Base-by-base conservation (phyloP, 2,888 invertebrate genomes). In the Esperia sulphurella region DNA sequence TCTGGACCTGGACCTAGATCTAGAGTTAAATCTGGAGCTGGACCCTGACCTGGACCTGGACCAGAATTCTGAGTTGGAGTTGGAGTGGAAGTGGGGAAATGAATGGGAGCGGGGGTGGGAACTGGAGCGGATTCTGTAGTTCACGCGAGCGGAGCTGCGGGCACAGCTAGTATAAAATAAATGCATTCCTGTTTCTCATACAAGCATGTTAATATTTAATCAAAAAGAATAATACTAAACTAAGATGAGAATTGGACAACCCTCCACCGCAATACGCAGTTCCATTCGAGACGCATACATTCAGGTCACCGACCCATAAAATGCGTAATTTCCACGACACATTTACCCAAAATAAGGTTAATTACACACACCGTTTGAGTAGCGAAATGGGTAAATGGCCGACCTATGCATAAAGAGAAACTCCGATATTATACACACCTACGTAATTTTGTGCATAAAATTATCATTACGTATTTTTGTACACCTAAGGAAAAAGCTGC, bases 311-410 rank as follows among this genome's bases (percentile, higher is more conserved):
- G 41, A 42, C 21, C 42, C 47, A 49, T 49, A 51, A 45, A 48
- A 41, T 42, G 41, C 50, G 43, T 45, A 52, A 56, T 52, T 54
- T 52, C 46, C 46, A 33, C 46, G 30, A 48, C 51, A 45, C 48
- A 51, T 54, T 55, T 46, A 47, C 53, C 48, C 40, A 51, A 54
- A 58, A 55, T 50, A 55, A 58, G 56, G 54, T 58, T 54, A 54
- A 58, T 55, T 54, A 50, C 55, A 49, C 51, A 47, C 51, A 48
- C 52, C 48, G 49, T 54, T 52, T 52, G 45, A 48, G 49, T 44
- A 51, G 45, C 51, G 42, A 53, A 51, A 43, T 44, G 52, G 47
- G 49, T 49, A 54, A 54, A 57, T 50, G 50, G 50, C 51, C 52
- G 31, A 35, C 35, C 9, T 31, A 5, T 31, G 31, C 31, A n/a